A percentile compares a stretch with the other conserved stretches of the same genome.
phyloP scores from a whole-genome alignment of 2,888 invertebrate genomes.

The Perdita meconis region DNA sequence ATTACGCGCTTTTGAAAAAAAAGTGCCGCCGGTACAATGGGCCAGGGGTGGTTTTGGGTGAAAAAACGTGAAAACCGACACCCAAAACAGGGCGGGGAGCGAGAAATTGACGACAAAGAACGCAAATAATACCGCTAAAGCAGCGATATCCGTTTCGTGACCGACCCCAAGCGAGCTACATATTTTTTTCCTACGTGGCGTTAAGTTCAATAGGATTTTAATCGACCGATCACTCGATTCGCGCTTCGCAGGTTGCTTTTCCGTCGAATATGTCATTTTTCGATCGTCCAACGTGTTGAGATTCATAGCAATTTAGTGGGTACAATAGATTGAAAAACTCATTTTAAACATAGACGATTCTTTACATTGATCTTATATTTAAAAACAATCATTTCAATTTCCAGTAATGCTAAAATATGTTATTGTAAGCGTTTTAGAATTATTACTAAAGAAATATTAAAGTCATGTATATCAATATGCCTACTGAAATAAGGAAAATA shows the following conservation, averaged over 20 bases:
- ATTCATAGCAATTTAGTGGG: too few species aligned
- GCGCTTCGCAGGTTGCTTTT: slow-evolving; percentile 53
- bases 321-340: too few species aligned
- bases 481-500: too few species aligned
- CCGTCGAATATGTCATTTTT: not conserved
- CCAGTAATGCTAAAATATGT: too few species aligned
- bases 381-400: too few species aligned
- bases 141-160: slow-evolving; percentile 80
- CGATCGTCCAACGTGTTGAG: not conserved
- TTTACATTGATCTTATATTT: too few species aligned
- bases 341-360: too few species aligned
- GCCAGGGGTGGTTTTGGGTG: slow-evolving; percentile 82
- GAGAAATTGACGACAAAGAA: slow-evolving; percentile 82
- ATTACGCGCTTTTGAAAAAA: slow-evolving; percentile 81
- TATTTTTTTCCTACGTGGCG: slow-evolving; percentile 41
- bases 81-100: slow-evolving; percentile 82
- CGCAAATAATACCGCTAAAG: slow-evolving; percentile 80
- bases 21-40: slow-evolving; percentile 76
- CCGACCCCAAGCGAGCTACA: slow-evolving; percentile 50
- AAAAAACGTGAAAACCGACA: slow-evolving; percentile 84
- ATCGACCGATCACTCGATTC: slow-evolving; percentile 60
- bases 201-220: slow-evolving; percentile 70
- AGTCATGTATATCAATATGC: too few species aligned
- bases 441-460: too few species aligned
- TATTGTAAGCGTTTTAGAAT: too few species aligned